A percentile compares a stretch with the other conserved stretches of the same genome.
phyloP scores from a whole-genome alignment of 2,797 vertebrate species.

The Sebastiscus tertius region DNA sequence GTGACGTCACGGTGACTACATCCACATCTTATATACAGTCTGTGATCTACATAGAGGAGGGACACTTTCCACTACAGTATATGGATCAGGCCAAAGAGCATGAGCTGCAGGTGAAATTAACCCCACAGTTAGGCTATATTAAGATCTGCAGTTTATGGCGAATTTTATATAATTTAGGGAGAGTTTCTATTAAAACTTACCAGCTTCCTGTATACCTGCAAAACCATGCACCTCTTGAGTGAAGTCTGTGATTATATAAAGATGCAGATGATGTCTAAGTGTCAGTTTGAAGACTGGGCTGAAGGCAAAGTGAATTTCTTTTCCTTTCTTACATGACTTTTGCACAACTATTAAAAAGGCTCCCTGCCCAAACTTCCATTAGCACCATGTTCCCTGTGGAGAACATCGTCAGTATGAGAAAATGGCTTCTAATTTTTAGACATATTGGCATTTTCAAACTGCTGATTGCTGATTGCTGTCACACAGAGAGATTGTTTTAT shows the following conservation, averaged over 20 bases:
- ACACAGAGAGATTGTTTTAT: conserved; percentile 62
- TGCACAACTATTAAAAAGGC: conserved; percentile 47
- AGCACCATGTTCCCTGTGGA: conserved; percentile 59
- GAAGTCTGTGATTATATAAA: not conserved
- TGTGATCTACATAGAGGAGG: not conserved
- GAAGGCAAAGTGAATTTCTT: conserved; percentile 24
- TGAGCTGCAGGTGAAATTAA: not conserved
- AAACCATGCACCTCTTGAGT: not conserved
- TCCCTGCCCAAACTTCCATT: conserved; percentile 64
- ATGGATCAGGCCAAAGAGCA: not conserved
- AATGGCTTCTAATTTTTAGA: conserved; percentile 60
- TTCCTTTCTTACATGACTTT: conserved; percentile 38
- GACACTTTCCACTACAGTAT: not conserved
- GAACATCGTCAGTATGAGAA: conserved; percentile 55
- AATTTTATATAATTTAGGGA: not conserved
- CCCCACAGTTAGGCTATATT: not conserved
- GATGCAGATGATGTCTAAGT: not conserved
- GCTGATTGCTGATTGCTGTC: conserved; percentile 70
- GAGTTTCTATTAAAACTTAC: not conserved
- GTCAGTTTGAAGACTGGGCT: not conserved
- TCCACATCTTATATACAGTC: too few relatives aligned
- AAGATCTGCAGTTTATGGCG: not conserved
- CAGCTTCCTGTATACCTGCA: not conserved
- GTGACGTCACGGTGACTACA: too few relatives aligned
- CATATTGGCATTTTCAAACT: conserved; percentile 63